Conservation (phyloP, 2,888 invertebrate genomes). For the Altica lythri region DNA sequence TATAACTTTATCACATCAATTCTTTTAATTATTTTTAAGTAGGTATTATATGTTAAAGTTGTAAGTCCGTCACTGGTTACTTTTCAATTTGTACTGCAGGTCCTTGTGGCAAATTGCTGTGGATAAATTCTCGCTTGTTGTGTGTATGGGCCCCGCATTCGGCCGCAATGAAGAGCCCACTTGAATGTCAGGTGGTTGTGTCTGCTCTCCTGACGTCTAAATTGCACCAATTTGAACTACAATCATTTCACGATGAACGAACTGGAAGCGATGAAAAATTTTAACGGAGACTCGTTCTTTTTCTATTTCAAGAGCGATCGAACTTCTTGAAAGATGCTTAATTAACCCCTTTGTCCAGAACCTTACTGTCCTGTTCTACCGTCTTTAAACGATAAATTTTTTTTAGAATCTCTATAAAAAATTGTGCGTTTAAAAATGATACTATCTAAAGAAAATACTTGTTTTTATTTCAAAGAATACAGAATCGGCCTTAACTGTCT, state of each 20-base stretch:
- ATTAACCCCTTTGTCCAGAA: constrained; percentile 28
- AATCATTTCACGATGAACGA: constrained; percentile 46
- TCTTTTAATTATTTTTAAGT: too few relatives aligned
- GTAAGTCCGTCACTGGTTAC: constrained; percentile 23
- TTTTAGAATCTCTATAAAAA: too few relatives aligned
- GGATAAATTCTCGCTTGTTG: constrained; percentile 51
- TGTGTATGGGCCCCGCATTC: constrained; percentile 48
- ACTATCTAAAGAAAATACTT: too few relatives aligned
- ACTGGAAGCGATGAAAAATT: constrained; percentile 44
- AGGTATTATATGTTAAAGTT: too few relatives aligned
- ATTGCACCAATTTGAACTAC: constrained; percentile 54
- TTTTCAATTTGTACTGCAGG: constrained; percentile 55
- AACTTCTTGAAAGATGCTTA: constrained; percentile 27
- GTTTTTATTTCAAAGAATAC: too few relatives aligned
- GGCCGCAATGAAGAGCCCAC: constrained; percentile 54
- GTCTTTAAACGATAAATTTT: constrained; percentile 3
- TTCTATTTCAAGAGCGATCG: constrained; percentile 26
- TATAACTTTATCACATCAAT: too few relatives aligned
- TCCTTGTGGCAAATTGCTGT: constrained; percentile 56
- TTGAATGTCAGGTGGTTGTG: constrained; percentile 58
- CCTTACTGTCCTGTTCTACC: constrained; percentile 2
- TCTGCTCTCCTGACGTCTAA: constrained; percentile 57
- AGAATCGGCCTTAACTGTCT: too few relatives aligned
- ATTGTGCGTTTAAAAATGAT: too few relatives aligned
- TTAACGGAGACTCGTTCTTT: constrained; percentile 23